Base-by-base conservation (phyloP, 2,797 vertebrate genomes). In the Yasuhikotakia modesta region DNA sequence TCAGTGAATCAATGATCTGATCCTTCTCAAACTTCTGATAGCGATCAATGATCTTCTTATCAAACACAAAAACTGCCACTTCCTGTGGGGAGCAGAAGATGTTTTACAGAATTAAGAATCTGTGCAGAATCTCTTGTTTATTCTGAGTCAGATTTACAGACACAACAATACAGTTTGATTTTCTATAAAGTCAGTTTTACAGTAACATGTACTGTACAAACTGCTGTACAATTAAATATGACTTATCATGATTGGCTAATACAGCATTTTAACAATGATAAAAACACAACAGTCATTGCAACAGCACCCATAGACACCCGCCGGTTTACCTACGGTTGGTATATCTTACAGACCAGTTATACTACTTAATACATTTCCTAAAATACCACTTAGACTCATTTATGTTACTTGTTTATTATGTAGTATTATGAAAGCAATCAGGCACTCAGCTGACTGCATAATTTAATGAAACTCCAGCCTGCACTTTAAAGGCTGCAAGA, bases 11-110 rank as follows among this genome's bases (percentile, higher is more conserved):
- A 0, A 98, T 89, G 68, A 98, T 97, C 87, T 98, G 97, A 92
- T 99, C 98, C 88, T 98, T 99, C 77, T 99, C 97, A 91, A 95
- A 99, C 89, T 98, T 99, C 90, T 97, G 96, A 85, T 96, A 97
- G 85, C 96, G 96, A 80, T 99, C 98, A 52, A 96, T 92, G 81
- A 95, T 84, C 87, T 99, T 99, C 93, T 99, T 99, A 86, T 99
- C 98, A 88, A 99, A 98, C 79, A 99, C 98, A 91, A 99, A 99
- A 85, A 99, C 97, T 24, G 97, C 97, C 76, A 99, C 97, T 91
- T 99, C 98, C 98, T 99, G 90, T n/a, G 73, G 64, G 50, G 67
- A 39, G 8, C 3, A 50, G 13, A 68, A 16, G 13, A 48, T 11
- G 16, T 2, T 48, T 16, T 14, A 48, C 2, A 16, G 22, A 24